A percentile compares a stretch with the other conserved stretches of the same genome.
phyloP scores from a whole-genome alignment of 1,140 invertebrate species.

The Drosophila takahashii region DNA sequence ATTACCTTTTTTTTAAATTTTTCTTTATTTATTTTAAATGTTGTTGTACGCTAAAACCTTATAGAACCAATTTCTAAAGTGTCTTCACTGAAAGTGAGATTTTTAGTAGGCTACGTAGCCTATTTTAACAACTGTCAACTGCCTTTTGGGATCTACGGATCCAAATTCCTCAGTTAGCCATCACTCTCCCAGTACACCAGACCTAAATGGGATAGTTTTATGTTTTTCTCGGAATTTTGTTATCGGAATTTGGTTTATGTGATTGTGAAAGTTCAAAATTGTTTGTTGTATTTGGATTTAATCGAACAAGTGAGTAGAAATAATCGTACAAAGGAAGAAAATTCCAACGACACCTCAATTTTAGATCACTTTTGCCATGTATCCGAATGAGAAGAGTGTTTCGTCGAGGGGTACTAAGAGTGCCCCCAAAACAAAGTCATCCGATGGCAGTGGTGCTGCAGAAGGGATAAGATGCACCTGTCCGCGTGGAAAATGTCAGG shows the following conservation, averaged over 20 bases:
- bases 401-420: background rate
- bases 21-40: too few relatives aligned
- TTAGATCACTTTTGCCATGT: background rate
- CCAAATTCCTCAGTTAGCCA: constrained; percentile 1
- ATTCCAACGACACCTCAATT: too few relatives aligned
- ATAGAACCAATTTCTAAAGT: too few relatives aligned
- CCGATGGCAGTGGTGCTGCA: background rate
- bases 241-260: background rate
- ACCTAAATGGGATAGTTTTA: constrained; percentile 15
- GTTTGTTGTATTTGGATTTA: background rate
- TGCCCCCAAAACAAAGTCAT: background rate
- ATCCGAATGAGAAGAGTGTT: background rate
- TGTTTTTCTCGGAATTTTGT: constrained; percentile 13
- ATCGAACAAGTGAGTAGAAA: background rate
- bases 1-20: too few relatives aligned
- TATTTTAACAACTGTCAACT: constrained; percentile 6
- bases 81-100: background rate
- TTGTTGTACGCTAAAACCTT: too few relatives aligned
- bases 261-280: background rate
- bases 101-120: background rate
- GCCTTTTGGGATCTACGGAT: too few relatives aligned
- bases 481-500: background rate
- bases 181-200: background rate
- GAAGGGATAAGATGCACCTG: background rate
- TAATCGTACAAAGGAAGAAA: fast-evolving